Evolutionary conservation across 2,113 vertebrate species (phyloP).

Genomic region (Myanophis thanlyinensis): DNA sequence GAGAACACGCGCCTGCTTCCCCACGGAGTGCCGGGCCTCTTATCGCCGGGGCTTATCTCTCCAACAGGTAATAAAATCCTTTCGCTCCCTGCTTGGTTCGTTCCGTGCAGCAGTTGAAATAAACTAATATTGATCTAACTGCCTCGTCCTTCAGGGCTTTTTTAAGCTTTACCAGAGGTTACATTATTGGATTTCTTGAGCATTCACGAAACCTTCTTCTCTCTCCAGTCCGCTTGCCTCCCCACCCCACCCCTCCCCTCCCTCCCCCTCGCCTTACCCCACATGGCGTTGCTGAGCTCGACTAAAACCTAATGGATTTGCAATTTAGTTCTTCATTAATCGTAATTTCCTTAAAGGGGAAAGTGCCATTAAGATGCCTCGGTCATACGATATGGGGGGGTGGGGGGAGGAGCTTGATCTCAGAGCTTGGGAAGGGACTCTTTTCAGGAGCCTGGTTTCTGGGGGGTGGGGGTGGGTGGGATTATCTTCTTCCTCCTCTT

Average conservation of each 20-base stretch:
- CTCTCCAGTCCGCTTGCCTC: neutral
- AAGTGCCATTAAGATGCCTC: constrained; percentile 56
- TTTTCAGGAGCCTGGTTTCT: constrained; percentile 23
- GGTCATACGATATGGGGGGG: constrained; percentile 44
- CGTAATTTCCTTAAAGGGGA: constrained; percentile 62
- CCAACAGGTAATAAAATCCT: constrained; percentile 83
- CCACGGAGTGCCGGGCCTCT: constrained; percentile 82
- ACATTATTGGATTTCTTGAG: constrained; percentile 74
- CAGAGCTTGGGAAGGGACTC: constrained; percentile 6
- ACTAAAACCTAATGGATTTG: constrained; percentile 65
- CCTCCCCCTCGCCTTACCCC: neutral
- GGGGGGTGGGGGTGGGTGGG: neutral
- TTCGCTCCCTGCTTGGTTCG: constrained; percentile 58
- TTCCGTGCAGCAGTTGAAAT: constrained; percentile 70
- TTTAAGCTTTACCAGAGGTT: constrained; percentile 75
- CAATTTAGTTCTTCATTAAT: constrained; percentile 69
- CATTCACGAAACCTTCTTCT: constrained; percentile 54
- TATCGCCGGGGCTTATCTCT: constrained; percentile 88
- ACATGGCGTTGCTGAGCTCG: constrained; percentile 52
- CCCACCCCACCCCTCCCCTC: neutral
- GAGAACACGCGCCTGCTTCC: constrained; percentile 83
- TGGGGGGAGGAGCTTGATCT: constrained; percentile 38
- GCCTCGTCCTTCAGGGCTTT: constrained; percentile 75
- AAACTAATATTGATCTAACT: constrained; percentile 79
- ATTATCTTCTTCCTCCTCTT: too few species aligned